Evolutionary conservation across 1,140 invertebrate genomes (phyloP), one percentile per base, ranked within the genome.

Genomic region (Hydropsyche tenuis): DNA sequence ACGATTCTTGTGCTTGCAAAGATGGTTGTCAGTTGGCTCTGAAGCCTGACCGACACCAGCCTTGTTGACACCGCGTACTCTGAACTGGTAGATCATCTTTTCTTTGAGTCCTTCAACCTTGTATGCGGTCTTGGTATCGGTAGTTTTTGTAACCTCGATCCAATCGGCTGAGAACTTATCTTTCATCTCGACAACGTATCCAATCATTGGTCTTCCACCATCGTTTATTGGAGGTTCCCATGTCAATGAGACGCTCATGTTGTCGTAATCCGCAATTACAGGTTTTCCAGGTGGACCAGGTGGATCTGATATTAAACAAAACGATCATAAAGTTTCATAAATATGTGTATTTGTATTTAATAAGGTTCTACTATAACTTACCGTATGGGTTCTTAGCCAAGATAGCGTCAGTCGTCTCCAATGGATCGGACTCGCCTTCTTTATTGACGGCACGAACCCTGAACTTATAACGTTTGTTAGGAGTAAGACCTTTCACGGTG

Each of bases 391-490:
- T 99, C 82, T 95, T 98, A 27, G 97, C 97, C 30, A 92, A 76
- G 77, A 97, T 96, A 3, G 92, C 86, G 78, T 95, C 94, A 11
- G 92, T 91, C 25, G 95, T 96, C 82, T 96, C 94, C 51, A 99
- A 84, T 23, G 98, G 96, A 78, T 99, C 96, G 0, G 97, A 97
- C 85, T 97, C 93, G 1, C 98, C 98, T 86, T 99, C 98, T 81
- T 98, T 98, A 83, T 99, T 99, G 30, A 97, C 93, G 30, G 98
- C 98, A 79, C 96, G 97, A 0, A 99, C 97, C 53, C 98, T 89
- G 87, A 99, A 98, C 84, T 99, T 98, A 84, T 99, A 99, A 79
- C 96, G 96, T 84, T 99, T 98, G 78, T 97, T 97, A 0, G 96
- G 96, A 11, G 95, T 96, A 0, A 99, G 88, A 27, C 96, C 95